A percentile compares a stretch with the other conserved stretches of the same genome.
Evolutionary conservation across 1,140 invertebrate species (phyloP).

Genomic region (Brachionus koreanus): DNA sequence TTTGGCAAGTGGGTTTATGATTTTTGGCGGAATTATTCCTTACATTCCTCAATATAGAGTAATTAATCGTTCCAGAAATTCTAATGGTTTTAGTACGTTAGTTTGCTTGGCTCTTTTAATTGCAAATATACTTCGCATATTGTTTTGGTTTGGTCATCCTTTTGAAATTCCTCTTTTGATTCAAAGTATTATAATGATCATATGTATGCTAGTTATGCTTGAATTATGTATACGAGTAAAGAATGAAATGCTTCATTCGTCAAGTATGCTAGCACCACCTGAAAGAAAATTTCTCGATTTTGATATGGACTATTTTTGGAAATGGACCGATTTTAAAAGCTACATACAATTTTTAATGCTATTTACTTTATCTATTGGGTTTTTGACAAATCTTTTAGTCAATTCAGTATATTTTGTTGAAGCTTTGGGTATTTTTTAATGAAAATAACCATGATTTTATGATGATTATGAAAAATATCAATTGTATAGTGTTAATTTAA

Average conservation of each 20-base stretch:
- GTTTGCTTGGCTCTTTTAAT: conserved; percentile 89
- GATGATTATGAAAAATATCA: too few species aligned
- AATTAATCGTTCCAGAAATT: conserved; percentile 81
- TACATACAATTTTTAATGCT: conserved; percentile 45
- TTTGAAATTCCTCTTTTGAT: conserved; percentile 89
- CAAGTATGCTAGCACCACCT: conserved; percentile 14
- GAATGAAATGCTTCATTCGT: conserved; percentile 16
- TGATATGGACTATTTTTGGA: conserved; percentile 45
- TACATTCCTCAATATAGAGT: conserved; percentile 89
- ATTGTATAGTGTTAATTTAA: too few species aligned
- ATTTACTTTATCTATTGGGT: conserved; percentile 56
- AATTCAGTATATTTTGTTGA: conserved; percentile 62
- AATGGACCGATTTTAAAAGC: conserved; percentile 45
- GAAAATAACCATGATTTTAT: conserved; percentile 45
- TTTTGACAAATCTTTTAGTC: conserved; percentile 81
- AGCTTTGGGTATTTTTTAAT: conserved; percentile 47
- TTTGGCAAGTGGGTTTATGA: conserved; percentile 65
- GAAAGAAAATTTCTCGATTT: conserved; percentile 43
- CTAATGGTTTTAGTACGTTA: conserved; percentile 88
- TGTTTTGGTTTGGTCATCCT: conserved; percentile 97
- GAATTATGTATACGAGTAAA: conserved; percentile 82
- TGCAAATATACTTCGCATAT: conserved; percentile 90
- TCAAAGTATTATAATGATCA: conserved; percentile 94
- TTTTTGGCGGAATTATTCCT: conserved; percentile 80
- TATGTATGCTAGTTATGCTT: conserved; percentile 83